phyloP scores from a whole-genome alignment of 2,888 invertebrate genomes.

The Drosophila greeni region DNA sequence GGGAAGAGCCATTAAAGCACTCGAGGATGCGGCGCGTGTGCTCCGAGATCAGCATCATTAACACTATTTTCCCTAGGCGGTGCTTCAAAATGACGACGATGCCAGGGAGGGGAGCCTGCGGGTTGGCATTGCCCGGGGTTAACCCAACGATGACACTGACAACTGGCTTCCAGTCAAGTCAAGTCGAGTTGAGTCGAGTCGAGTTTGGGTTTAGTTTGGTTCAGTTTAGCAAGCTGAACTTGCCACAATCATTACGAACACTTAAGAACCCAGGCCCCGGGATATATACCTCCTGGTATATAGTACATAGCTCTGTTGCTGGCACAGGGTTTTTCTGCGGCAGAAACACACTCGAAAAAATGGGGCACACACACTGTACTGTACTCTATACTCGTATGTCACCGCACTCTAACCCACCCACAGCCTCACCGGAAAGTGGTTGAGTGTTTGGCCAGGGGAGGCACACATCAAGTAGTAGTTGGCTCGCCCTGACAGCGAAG shows the following conservation, averaged over 20 bases:
- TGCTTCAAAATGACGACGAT: slow-evolving; percentile 63
- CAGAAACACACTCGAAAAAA: slow-evolving; percentile 33
- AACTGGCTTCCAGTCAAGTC: slow-evolving; percentile 48
- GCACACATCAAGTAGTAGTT: slow-evolving; percentile 58
- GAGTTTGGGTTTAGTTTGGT: slow-evolving; percentile 53
- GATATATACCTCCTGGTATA: slow-evolving; percentile 39
- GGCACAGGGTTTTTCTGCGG: slow-evolving; percentile 24
- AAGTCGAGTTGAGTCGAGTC: slow-evolving; percentile 44
- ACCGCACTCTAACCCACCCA: slow-evolving; percentile 55
- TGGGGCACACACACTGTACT: slow-evolving; percentile 5
- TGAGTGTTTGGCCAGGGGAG: slow-evolving; percentile 32
- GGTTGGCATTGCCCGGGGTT: slow-evolving; percentile 7
- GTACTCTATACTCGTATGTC: slow-evolving; percentile 19
- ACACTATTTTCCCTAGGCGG: slow-evolving; percentile 71
- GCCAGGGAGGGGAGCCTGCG: not conserved
- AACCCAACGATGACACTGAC: slow-evolving; percentile 42
- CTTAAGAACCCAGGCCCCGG: slow-evolving; percentile 58
- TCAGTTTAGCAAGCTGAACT: slow-evolving; percentile 46
- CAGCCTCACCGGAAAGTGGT: slow-evolving; percentile 31
- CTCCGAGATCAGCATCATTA: slow-evolving; percentile 69
- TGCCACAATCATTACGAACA: slow-evolving; percentile 69
- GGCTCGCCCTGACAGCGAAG: slow-evolving; percentile 44
- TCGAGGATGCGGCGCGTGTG: slow-evolving; percentile 57
- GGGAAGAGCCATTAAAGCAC: slow-evolving; percentile 57
- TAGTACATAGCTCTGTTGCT: slow-evolving; percentile 36